These are phyloP conservation scores for Brienomyrus brachyistius DNA, from an alignment of 2,113 vertebrate species.

Conservation along the genomic window DNA sequence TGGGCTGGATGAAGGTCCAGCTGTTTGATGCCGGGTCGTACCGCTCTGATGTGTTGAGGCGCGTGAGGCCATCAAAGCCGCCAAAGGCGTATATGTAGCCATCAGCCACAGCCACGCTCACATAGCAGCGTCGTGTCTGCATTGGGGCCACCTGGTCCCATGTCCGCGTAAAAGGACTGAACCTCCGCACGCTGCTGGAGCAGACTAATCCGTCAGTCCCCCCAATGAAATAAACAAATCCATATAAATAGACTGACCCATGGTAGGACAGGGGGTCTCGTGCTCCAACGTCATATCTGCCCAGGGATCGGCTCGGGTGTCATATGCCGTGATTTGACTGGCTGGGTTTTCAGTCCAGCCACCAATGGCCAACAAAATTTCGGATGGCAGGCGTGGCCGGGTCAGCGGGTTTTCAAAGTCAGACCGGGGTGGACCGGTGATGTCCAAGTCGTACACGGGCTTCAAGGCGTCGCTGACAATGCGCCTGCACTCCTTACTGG, in stretches of 20 bases:
- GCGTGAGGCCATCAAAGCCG: slow-evolving; percentile 24
- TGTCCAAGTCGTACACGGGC: slow-evolving; percentile 49
- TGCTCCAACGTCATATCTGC: slow-evolving; percentile 55
- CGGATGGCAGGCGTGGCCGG: slow-evolving; percentile 15
- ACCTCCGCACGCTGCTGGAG: slow-evolving; percentile 65
- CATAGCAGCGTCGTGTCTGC: too few species aligned
- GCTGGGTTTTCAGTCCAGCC: slow-evolving; percentile 64
- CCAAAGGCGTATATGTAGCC: not conserved
- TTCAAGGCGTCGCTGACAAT: slow-evolving; percentile 29
- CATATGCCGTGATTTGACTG: slow-evolving; percentile 25
- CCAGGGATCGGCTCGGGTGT: slow-evolving; percentile 42
- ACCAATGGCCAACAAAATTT: slow-evolving; percentile 38
- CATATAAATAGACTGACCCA: slow-evolving; percentile 26
- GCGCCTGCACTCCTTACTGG: slow-evolving; percentile 17
- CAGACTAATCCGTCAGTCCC: slow-evolving; percentile 67
- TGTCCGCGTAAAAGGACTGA: slow-evolving; percentile 55
- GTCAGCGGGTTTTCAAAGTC: slow-evolving; percentile 46
- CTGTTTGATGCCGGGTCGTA: slow-evolving; percentile 70
- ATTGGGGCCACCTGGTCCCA: slow-evolving; percentile 65
- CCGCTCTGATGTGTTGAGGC: slow-evolving; percentile 68
- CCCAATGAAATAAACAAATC: slow-evolving; percentile 66
- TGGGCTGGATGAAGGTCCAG: slow-evolving; percentile 68
- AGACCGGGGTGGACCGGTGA: not conserved
- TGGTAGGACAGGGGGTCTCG: slow-evolving; percentile 65
- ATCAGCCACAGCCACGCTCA: not conserved